A percentile compares a stretch with the other conserved stretches of the same genome.
Conservation (phyloP, 2,888 invertebrate species). For the Gerris lacustris region DNA sequence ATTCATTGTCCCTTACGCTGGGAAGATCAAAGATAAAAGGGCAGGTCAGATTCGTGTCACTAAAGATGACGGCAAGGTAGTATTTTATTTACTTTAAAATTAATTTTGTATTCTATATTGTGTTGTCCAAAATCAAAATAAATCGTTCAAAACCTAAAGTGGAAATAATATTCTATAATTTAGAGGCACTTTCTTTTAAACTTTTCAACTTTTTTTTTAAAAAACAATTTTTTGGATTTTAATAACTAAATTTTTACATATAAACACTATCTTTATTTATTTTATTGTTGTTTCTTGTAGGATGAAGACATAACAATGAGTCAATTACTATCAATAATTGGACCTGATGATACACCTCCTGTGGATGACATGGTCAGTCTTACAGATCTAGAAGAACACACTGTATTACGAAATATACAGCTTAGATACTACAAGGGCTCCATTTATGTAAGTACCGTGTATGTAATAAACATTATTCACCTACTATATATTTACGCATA, state of each 20-base stretch:
- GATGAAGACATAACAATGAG: conserved; percentile 38
- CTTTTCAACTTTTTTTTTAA: too few relatives aligned
- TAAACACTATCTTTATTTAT: too few relatives aligned
- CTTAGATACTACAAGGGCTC: conserved; percentile 76
- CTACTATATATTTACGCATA: too few relatives aligned
- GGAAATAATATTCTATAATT: too few relatives aligned
- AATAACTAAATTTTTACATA: too few relatives aligned
- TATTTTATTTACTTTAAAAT: background rate
- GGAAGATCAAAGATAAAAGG: conserved; percentile 63
- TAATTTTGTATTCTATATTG: too few relatives aligned
- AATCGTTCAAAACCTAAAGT: too few relatives aligned
- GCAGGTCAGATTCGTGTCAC: conserved; percentile 61
- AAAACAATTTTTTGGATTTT: too few relatives aligned
- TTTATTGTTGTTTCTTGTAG: conserved; percentile 53
- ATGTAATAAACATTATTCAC: too few relatives aligned
- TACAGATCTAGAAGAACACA: conserved; percentile 67
- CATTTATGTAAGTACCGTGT: conserved; percentile 66
- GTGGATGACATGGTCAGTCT: conserved; percentile 84
- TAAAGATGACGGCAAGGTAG: conserved; percentile 72
- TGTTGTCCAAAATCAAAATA: too few relatives aligned
- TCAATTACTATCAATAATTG: conserved; percentile 13
- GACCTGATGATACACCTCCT: background rate
- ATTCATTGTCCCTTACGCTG: conserved; percentile 77
- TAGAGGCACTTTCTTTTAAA: too few relatives aligned
- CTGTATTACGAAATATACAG: conserved; percentile 73